These are phyloP conservation scores for Drosophila mulleri DNA, from an alignment of 2,888 invertebrate genomes.

Conservation along the genomic window DNA sequence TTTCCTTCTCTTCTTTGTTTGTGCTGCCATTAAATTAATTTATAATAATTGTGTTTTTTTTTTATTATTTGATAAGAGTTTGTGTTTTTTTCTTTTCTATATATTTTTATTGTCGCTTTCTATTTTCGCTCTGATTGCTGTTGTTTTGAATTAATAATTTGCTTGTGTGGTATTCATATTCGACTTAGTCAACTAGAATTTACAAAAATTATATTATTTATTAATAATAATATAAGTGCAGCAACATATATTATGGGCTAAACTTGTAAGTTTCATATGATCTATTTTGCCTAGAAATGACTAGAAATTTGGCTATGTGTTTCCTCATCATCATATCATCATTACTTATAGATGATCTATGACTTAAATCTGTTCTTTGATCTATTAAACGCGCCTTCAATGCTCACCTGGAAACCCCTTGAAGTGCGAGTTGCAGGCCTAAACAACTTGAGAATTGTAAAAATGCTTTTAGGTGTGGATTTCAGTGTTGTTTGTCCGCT, in stretches of 20 bases:
- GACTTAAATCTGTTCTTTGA: not conserved
- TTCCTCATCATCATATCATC: not conserved
- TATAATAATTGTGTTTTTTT: conserved; percentile 50
- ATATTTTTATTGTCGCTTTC: conserved; percentile 9
- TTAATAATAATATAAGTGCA: not conserved
- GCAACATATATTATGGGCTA: too few relatives aligned
- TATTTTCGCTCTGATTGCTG: conserved; percentile 1
- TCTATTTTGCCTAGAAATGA: not conserved
- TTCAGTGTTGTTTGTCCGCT: conserved; percentile 19
- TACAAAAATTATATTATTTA: too few relatives aligned
- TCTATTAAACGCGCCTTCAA: not conserved
- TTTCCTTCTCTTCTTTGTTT: conserved; percentile 14
- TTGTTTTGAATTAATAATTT: not conserved
- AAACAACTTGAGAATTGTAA: conserved; percentile 10
- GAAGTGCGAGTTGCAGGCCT: not conserved
- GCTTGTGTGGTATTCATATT: too few relatives aligned
- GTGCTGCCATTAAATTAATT: conserved; percentile 59
- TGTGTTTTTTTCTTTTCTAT: conserved; percentile 20
- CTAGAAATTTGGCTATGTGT: too few relatives aligned
- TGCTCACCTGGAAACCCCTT: not conserved
- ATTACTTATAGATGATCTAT: too few relatives aligned
- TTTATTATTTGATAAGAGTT: conserved; percentile 38
- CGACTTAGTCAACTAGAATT: too few relatives aligned
- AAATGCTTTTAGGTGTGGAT: conserved; percentile 14
- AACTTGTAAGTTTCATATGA: too few relatives aligned